Base-by-base conservation (phyloP, 1,140 invertebrate species). In the Samia ricini region DNA sequence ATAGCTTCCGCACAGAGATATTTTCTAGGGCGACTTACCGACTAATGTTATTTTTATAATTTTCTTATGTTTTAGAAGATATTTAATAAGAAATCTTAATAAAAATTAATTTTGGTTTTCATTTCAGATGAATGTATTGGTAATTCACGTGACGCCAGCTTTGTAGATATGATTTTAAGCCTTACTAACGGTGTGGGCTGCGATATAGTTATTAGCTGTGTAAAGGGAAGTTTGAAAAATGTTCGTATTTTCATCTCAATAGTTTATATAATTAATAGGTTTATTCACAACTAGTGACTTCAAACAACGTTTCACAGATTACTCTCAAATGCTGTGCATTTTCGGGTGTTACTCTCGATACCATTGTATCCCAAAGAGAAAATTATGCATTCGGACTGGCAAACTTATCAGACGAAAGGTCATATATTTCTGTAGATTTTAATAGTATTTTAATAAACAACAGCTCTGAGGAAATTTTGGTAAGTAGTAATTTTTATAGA, bases 171-270 rank as follows among this genome's bases (percentile, higher is more conserved):
- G 68, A 71, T 93, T 18, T 56, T 84, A 18, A 23, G 48, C 18
- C 66, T 71, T n/a, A 92, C 90, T 0, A 67, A 87, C 0, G 84
- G 85, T 0, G 18, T 63, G 10, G 93, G 93, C 50, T 92, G 92
- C 19, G 85, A 92, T 69, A 56, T 93, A 3, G 79, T 93, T n/a
- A 72, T 93, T 6, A 91, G 36, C 8, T 68, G 65, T 22, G 12
- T 69, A 12, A 66, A 49, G 59, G 73, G 64, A 61, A 33, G 63
- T 8, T 57, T 81, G 7, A 81, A 71, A 70, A 68, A 69, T 55
- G 79, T 81, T 66, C 67, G 70, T 56, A 48, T 54, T 58, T 54
- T 51, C 24, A 56, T 24, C 15, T 49, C 12, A 20, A 22, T 21
- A 55, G 7, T 52, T 52, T 18, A 1, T 18, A n/a, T 18, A 18